Evolutionary conservation across 2,113 vertebrate species (phyloP), one percentile per base, ranked within the genome.

Genomic region (Boulengeromyrus knoepffleri): DNA sequence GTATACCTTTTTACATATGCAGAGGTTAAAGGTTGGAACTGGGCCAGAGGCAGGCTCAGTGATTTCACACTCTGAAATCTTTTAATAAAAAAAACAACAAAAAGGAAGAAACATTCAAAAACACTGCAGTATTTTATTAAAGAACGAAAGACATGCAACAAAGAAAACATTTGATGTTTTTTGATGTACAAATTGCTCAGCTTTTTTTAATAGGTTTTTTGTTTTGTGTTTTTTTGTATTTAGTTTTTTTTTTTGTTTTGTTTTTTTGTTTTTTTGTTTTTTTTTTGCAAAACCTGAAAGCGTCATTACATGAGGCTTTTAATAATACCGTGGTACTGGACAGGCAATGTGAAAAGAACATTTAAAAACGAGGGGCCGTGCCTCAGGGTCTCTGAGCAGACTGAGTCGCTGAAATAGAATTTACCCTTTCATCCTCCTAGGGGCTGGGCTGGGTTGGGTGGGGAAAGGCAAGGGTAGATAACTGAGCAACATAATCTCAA

Each of bases 21-120:
- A 96, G 96, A 97, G 96, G 94, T 96, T 95, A 95, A 97, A 96
- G 94, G 95, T 96, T 95, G 94, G 97, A 98, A 96, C 95, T 95
- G 94, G 95, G 95, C 95, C 94, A 95, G 95, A 97, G 96, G 95
- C 96, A 95, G 95, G 94, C 91, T 95, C 95, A 92, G 95, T 91
- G 91, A 93, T 95, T 95, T 95, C 91, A 95, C 93, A 95, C 94
- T 97, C 95, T 94, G 95, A 96, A 96, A 94, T 95, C 91, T 94
- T 93, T 93, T 93, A 93, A 91, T 90, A 90, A 91, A 95, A 96
- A 93, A 91, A 95, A 95, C 91, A 94, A 95, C 12, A 52, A 87
- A 52, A 96, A 95, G 93, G 91, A 95, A 95, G 91, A 94, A 95
- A 96, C 95, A 95, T 95, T 95, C 94, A 95, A 95, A 93, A 95